Evolutionary conservation across 2,797 vertebrate genomes (phyloP).

Genomic region (Sebastes ruberrimus): DNA sequence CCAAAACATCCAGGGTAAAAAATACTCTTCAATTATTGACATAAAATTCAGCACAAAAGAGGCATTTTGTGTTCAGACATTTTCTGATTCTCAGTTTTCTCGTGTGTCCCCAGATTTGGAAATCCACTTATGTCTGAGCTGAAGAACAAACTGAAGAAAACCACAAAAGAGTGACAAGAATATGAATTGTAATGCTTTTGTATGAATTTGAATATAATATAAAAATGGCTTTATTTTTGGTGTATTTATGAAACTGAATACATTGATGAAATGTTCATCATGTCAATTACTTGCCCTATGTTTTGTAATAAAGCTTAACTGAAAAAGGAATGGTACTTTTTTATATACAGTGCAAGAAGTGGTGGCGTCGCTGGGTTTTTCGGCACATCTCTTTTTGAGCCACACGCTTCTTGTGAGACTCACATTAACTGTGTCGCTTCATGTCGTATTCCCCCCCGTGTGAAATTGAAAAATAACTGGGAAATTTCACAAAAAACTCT

Average conservation of each 20-base stretch:
- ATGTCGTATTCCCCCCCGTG: no score
- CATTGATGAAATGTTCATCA: neutral
- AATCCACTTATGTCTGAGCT: conserved; percentile 83
- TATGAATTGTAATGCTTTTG: neutral
- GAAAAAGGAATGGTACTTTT: neutral
- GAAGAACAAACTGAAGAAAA: conserved; percentile 82
- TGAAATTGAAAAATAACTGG: no score
- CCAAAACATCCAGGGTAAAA: conserved; percentile 78
- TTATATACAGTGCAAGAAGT: neutral
- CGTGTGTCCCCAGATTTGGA: conserved; percentile 73
- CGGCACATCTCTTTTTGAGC: no score
- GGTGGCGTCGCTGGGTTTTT: neutral
- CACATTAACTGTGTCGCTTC: no score
- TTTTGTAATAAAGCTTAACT: conserved; percentile 49
- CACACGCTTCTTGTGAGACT: no score
- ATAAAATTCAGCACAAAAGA: neutral
- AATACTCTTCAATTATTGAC: neutral
- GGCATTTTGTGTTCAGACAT: neutral
- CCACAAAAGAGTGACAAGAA: conserved; percentile 67
- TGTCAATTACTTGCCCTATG: neutral
- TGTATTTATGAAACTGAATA: conserved; percentile 23
- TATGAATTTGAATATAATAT: conserved; percentile 24
- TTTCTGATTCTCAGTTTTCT: conserved; percentile 5
- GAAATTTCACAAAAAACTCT: no score
- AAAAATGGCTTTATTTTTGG: conserved; percentile 12